Percentiles rank a stretch among this genome's conserved stretches.
phyloP scores from a whole-genome alignment of 2,113 vertebrate genomes.

The Neoarius graeffei region DNA sequence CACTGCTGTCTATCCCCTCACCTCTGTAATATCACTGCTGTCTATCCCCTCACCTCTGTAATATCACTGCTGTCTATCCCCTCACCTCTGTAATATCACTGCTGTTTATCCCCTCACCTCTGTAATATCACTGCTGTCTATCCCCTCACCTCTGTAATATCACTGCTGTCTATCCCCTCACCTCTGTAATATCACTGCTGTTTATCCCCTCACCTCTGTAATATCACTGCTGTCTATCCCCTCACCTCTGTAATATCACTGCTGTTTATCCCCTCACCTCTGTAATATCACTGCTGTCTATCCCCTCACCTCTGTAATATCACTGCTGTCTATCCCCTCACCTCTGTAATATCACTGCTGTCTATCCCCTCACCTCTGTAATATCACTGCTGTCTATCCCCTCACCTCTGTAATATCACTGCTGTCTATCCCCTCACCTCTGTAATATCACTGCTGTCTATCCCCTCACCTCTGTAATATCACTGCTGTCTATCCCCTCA shows the following conservation, averaged over 20 bases:
- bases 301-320: too few relatives aligned
- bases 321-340: background rate
- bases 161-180: background rate
- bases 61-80: too few relatives aligned
- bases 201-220: background rate
- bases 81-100: background rate
- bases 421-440: too few relatives aligned
- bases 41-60: too few relatives aligned
- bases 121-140: too few relatives aligned
- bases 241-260: too few relatives aligned
- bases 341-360: background rate
- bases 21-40: background rate
- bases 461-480: background rate
- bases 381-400: too few relatives aligned
- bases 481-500: background rate
- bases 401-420: background rate
- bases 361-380: too few relatives aligned
- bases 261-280: background rate
- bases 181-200: too few relatives aligned
- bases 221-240: background rate
- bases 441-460: too few relatives aligned
- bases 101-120: too few relatives aligned
- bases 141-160: background rate
- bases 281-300: background rate
- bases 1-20: background rate